Base-by-base conservation (phyloP, 2,888 invertebrate species). In the Caenorhabditis zanzibari region DNA sequence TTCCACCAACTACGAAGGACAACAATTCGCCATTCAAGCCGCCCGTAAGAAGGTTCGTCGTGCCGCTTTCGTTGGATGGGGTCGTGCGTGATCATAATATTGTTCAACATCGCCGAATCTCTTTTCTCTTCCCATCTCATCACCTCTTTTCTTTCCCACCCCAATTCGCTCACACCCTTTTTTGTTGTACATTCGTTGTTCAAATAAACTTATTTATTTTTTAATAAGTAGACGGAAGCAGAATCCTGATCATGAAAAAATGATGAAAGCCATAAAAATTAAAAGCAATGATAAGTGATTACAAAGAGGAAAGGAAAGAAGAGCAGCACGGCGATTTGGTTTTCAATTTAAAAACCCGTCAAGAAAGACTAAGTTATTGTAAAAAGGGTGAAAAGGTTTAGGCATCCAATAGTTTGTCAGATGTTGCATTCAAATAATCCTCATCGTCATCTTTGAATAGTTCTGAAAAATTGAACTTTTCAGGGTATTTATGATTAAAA, bases 381-480 rank as follows among this genome's bases (percentile, higher is more conserved):
- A 9, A 22, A 9, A 52, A n/a, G 58, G 12, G 38, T 32, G 32
- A 32, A 6, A 38, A 38, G 38, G 41, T 38, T 61, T 61, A 73
- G n/a, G 22, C 35, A 7, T 81, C 81, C 9, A 81, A 19, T n/a
- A 81, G 19, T 35, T 79, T 79, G 54, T 38, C 54, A 44, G 63
- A 61, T 22, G 71, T 54, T 9, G 47, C 47, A 44, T 44, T 35
- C 22, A 73, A 44, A 24, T 24, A 59, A 19, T 79, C 83, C 22
- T 86, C 86, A n/a, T 84, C 85, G 16, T 87, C 87, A 22, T 81
- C 73, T 76, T 87, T 86, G 71, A 85, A 64, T 28, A 87, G 56
- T 77, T 87, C 85, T 85, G 77, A 68, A 85, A 24, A 52, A n/a
- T 32, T 41, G 19, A 19, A 47, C 5, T 47, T 47, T 14, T 0